A percentile compares a stretch with the other conserved stretches of the same genome.
Conservation (phyloP, 1,140 invertebrate species). For the Pogonomyrmex barbatus region DNA sequence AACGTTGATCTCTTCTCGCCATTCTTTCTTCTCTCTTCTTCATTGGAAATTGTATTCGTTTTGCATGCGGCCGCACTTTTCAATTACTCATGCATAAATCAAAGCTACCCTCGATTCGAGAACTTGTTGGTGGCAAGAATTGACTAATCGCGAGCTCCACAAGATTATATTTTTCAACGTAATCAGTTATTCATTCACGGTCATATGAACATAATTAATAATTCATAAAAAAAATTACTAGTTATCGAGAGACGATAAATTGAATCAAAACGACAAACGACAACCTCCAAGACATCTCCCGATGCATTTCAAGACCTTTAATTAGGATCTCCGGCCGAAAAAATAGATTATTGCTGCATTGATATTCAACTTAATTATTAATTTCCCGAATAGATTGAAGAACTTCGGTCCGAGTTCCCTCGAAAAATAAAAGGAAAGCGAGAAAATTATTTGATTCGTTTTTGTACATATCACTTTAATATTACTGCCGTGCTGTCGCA, state of each 20-base stretch:
- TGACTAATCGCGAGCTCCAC: constrained; percentile 59
- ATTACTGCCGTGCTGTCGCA: constrained; percentile 67
- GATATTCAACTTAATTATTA: constrained; percentile 10
- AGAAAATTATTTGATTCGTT: constrained; percentile 47
- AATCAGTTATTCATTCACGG: constrained; percentile 60
- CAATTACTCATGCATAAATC: constrained; percentile 69
- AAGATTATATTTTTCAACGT: constrained; percentile 53
- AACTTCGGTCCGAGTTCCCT: background rate
- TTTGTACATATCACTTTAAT: constrained; percentile 49
- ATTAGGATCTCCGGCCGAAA: background rate
- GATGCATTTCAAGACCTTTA: constrained; percentile 5
- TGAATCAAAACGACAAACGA: constrained; percentile 22
- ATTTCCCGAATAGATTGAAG: constrained; percentile 26
- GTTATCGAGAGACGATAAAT: constrained; percentile 70
- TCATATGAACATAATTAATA: constrained; percentile 65
- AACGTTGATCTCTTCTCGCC: background rate
- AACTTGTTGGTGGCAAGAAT: constrained; percentile 10
- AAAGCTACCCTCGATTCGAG: constrained; percentile 32
- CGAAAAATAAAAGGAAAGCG: constrained; percentile 26
- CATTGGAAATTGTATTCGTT: background rate
- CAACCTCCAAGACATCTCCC: background rate
- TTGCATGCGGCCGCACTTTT: background rate
- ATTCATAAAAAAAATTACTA: constrained; percentile 65
- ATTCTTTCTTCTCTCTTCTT: background rate
- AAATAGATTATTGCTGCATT: constrained; percentile 27